Evolutionary conservation across 1,140 invertebrate genomes (phyloP).

Genomic region (Drosophila tsacasi): DNA sequence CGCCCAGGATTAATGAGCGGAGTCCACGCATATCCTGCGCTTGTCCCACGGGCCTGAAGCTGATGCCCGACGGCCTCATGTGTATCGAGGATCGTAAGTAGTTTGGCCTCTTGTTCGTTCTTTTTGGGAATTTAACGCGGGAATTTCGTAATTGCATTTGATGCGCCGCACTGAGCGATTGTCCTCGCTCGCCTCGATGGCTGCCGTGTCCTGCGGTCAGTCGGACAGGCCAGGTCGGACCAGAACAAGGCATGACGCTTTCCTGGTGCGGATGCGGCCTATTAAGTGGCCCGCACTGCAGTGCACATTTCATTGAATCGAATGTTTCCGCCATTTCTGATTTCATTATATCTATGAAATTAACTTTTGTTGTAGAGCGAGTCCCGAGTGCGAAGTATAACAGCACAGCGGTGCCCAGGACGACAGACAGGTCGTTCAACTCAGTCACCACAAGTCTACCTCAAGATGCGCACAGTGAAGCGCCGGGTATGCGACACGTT

Average conservation of each 20-base stretch:
- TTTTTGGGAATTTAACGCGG: conserved; percentile 11
- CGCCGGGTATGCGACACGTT: conserved; percentile 55
- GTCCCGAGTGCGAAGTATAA: conserved; percentile 2
- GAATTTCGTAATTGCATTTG: conserved; percentile 94
- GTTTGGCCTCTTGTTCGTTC: conserved; percentile 85
- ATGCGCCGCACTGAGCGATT: conserved; percentile 90
- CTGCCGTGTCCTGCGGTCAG: conserved; percentile 86
- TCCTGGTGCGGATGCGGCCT: conserved; percentile 89
- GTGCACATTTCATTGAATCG: conserved; percentile 43
- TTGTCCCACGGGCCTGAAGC: conserved; percentile 93
- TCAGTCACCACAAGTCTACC: conserved; percentile 43
- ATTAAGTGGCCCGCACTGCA: conserved; percentile 33
- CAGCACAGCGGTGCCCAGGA: conserved; percentile 5
- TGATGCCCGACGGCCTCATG: conserved; percentile 92
- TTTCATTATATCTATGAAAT: conserved; percentile 26
- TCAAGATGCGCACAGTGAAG: conserved; percentile 47
- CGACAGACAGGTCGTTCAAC: conserved; percentile 2
- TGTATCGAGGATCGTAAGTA: conserved; percentile 95
- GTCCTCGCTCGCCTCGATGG: conserved; percentile 93
- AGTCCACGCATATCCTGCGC: conserved; percentile 93
- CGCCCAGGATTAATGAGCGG: conserved; percentile 91
- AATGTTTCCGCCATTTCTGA: conserved; percentile 23
- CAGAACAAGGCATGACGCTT: conserved; percentile 85
- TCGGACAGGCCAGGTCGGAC: not conserved
- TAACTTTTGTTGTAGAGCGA: conserved; percentile 26